Conservation (phyloP, 2,113 vertebrate genomes). For the Shinisaurus crocodilurus region DNA sequence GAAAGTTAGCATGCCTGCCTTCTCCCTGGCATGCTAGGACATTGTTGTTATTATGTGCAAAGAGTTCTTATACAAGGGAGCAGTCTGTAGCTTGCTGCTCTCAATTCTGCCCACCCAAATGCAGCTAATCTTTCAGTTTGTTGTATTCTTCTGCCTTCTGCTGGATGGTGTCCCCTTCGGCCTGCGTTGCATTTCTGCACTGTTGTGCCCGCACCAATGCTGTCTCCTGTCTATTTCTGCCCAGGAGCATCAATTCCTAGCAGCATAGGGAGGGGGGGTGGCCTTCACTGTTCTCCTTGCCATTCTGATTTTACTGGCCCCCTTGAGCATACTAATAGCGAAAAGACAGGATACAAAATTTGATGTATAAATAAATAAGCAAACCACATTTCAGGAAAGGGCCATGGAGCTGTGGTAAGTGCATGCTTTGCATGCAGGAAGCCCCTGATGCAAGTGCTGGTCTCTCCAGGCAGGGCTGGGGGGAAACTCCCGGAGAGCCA, state of each 20-base stretch:
- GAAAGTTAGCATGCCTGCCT: not conserved
- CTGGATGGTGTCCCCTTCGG: not conserved
- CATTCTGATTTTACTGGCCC: not conserved
- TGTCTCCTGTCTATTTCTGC: not conserved
- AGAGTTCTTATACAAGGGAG: no score
- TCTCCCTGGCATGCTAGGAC: not conserved
- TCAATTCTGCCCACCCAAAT: not conserved
- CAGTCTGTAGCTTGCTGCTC: not conserved
- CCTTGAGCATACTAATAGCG: no score
- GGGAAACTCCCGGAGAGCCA: no score
- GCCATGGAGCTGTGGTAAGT: not conserved
- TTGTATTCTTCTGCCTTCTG: not conserved
- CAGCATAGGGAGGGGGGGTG: not conserved
- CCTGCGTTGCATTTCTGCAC: not conserved
- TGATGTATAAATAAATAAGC: not conserved
- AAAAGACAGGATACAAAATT: not conserved
- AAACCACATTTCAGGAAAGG: not conserved
- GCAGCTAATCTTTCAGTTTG: not conserved
- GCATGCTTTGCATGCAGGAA: not conserved
- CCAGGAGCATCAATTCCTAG: not conserved
- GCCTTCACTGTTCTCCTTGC: not conserved
- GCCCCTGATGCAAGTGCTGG: not conserved
- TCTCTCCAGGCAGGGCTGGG: not conserved
- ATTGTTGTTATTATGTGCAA: not conserved
- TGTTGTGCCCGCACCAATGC: not conserved